Evolutionary conservation across 2,888 invertebrate species (phyloP).

Genomic region (Perizoma flavofasciatum): DNA sequence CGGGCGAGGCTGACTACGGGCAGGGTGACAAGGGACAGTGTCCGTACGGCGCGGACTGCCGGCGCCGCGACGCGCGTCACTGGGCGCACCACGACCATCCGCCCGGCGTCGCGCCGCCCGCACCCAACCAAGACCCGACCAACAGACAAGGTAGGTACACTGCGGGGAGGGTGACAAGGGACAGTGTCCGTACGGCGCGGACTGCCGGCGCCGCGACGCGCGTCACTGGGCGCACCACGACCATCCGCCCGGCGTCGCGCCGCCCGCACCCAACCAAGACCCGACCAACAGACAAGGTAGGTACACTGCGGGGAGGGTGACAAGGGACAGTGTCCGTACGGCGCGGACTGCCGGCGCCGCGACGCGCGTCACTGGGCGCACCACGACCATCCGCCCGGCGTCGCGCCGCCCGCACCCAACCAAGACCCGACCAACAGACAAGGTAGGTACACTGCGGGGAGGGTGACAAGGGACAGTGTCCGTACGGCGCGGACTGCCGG

Average conservation of each 20-base stretch:
- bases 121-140: not conserved
- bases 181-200: no score
- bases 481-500: no score
- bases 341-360: not conserved
- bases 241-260: no score
- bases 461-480: no score
- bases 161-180: no score
- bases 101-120: conserved; percentile 50
- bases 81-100: conserved; percentile 81
- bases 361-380: no score
- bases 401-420: not conserved
- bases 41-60: conserved; percentile 83
- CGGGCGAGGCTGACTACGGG: conserved; percentile 85
- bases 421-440: no score
- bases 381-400: no score
- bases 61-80: conserved; percentile 83
- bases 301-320: no score
- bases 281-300: conserved; percentile 34
- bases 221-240: no score
- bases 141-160: conserved; percentile 37
- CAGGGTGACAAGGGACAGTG: conserved; percentile 77
- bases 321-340: no score
- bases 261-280: not conserved
- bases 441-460: no score
- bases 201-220: not conserved